Conservation (phyloP, 2,113 vertebrate species). For the Aspidoscelis tigris region DNA sequence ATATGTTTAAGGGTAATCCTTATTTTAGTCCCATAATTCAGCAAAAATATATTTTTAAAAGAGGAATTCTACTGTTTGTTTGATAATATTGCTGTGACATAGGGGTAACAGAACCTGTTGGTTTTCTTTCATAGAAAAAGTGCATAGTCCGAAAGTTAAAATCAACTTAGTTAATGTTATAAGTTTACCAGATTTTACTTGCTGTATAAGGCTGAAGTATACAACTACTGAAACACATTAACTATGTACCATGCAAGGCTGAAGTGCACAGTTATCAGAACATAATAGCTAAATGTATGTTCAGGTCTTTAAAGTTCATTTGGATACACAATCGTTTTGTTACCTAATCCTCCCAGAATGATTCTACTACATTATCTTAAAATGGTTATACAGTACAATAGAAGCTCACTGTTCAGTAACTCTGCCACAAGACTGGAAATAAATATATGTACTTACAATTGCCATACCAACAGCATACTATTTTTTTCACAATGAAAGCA, state of each 20-base stretch:
- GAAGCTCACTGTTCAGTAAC: neutral
- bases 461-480: neutral
- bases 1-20: neutral
- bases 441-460: neutral
- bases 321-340: neutral
- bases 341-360: neutral
- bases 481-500: neutral
- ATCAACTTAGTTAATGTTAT: neutral
- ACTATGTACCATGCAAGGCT: neutral
- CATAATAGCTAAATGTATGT: conserved; percentile 21
- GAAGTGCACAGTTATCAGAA: conserved; percentile 13
- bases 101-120: neutral
- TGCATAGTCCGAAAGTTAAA: neutral
- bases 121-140: neutral
- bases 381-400: conserved; percentile 5
- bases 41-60: neutral
- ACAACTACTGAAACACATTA: neutral
- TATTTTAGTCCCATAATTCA: neutral
- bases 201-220: neutral
- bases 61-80: no score
- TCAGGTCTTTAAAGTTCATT: conserved; percentile 10
- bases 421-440: neutral
- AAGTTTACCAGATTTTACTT: neutral
- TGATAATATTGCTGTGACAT: neutral
- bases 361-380: neutral